Percentiles rank a stretch among this genome's conserved stretches.
Evolutionary conservation across 2,113 vertebrate species (phyloP).

Genomic region (Xiphophorus couchianus): DNA sequence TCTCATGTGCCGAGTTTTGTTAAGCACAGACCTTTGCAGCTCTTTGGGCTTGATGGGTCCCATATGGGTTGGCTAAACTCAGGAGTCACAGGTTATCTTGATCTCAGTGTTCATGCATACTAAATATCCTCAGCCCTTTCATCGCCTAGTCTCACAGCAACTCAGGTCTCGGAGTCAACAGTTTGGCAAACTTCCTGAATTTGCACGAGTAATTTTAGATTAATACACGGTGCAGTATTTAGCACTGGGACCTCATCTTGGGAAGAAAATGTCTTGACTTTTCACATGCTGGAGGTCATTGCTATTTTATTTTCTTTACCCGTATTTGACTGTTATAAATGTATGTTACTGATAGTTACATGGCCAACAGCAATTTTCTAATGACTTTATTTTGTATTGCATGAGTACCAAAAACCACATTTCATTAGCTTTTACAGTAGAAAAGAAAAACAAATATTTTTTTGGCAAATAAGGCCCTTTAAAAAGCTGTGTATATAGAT

Average conservation of each 20-base stretch:
- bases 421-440: not conserved
- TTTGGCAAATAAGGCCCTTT: too few species aligned
- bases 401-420: not conserved
- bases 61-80: conserved; percentile 46
- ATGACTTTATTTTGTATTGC: not conserved
- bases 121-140: conserved; percentile 34
- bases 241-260: conserved; percentile 19
- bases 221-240: conserved; percentile 36
- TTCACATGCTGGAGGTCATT: not conserved
- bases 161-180: conserved; percentile 50
- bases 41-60: conserved; percentile 45
- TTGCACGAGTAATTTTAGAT: conserved; percentile 48
- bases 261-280: conserved; percentile 10
- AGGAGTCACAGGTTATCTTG: conserved; percentile 39
- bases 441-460: too few species aligned
- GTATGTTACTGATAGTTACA: not conserved
- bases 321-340: not conserved
- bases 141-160: conserved; percentile 52
- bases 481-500: not conserved
- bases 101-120: conserved; percentile 55
- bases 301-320: not conserved
- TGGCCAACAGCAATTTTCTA: too few species aligned
- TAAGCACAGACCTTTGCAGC: conserved; percentile 38
- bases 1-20: conserved; percentile 41
- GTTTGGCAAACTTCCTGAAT: conserved; percentile 41